Evolutionary conservation across 2,888 invertebrate genomes (phyloP), one percentile per base, ranked within the genome.

Genomic region (Anthoptus insignis): DNA sequence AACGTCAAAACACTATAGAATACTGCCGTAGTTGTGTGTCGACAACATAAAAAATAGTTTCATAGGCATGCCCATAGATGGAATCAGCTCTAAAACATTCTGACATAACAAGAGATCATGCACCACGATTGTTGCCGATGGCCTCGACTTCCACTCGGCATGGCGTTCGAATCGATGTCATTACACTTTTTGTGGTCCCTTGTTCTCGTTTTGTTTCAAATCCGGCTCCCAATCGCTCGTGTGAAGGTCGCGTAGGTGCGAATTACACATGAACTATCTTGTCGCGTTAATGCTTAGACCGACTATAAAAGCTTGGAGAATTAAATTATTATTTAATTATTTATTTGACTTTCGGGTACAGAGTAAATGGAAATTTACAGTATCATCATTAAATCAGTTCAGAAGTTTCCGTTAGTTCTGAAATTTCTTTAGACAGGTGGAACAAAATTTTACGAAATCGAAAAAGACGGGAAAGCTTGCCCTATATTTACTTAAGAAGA

Each of bases 171-270:
- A 59, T 59, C 37, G 49, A 50, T 61, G 61, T 61, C 61, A 61
- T 54, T 61, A 61, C 47, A 54, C 61, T 61, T 61, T 61, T 61
- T 61, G 61, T 63, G 45, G 19, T 63, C 54, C 37, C 56, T 37
- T 54, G 47, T 61, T 63, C 63, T 63, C 32, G 54, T 49, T 54
- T 56, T 56, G 32, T 56, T 56, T 56, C n/a, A 39, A 56, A 63
- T 63, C 56, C 54, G 61, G 45, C 54, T 61, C 54, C 63, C 49
- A 54, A 54, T 61, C 53, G 53, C 34, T 29, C 34, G 54, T 56
- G 54, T 27, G 61, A 54, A 63, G 63, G 65, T 59, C 34, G 3
- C 52, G 52, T 52, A 56, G 45, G 47, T 47, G 34, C 57, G 45
- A 64, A 57, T 64, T 42, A 42, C 52, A 57, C 45, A 47, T 34